phyloP scores from a whole-genome alignment of 2,113 vertebrate species.

The Oncorhynchus nerka region DNA sequence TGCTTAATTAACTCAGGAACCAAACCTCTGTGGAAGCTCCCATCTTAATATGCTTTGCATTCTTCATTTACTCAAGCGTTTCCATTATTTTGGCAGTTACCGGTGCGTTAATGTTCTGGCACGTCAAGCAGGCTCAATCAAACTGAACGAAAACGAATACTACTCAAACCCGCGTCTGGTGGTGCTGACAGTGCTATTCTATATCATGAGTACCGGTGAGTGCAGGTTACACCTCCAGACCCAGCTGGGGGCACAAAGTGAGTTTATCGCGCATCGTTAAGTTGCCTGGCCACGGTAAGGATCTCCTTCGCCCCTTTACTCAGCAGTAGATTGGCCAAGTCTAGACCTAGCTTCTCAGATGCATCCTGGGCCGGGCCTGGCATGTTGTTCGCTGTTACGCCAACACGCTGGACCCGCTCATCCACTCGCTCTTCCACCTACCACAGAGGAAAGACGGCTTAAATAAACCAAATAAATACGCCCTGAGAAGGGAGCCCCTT shows the following conservation, averaged over 20 bases:
- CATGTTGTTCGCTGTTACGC: slow-evolving; percentile 81
- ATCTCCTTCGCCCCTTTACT: slow-evolving; percentile 89
- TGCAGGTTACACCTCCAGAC: no score
- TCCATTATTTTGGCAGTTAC: no score
- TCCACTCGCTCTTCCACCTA: slow-evolving; percentile 80
- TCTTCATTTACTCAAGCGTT: no score
- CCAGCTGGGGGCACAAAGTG: no score
- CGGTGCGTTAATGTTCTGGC: no score
- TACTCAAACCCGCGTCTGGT: not conserved
- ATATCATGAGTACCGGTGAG: not conserved
- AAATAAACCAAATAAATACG: not conserved
- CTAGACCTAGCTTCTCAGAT: slow-evolving; percentile 82
- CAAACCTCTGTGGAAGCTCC: no score
- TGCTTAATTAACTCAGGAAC: no score
- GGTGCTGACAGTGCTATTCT: not conserved
- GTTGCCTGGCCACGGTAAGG: slow-evolving; percentile 84
- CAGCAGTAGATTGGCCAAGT: slow-evolving; percentile 82
- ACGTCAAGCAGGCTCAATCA: no score
- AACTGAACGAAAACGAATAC: no score
- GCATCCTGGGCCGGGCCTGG: slow-evolving; percentile 67
- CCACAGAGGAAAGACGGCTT: not conserved
- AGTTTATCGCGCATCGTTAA: slow-evolving; percentile 79
- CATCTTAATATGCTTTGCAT: no score
- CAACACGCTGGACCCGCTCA: slow-evolving; percentile 77
- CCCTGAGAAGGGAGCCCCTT: not conserved